Evolutionary conservation across 2,888 invertebrate genomes (phyloP), one percentile per base, ranked within the genome.

Genomic region (Hypsopygia costalis): DNA sequence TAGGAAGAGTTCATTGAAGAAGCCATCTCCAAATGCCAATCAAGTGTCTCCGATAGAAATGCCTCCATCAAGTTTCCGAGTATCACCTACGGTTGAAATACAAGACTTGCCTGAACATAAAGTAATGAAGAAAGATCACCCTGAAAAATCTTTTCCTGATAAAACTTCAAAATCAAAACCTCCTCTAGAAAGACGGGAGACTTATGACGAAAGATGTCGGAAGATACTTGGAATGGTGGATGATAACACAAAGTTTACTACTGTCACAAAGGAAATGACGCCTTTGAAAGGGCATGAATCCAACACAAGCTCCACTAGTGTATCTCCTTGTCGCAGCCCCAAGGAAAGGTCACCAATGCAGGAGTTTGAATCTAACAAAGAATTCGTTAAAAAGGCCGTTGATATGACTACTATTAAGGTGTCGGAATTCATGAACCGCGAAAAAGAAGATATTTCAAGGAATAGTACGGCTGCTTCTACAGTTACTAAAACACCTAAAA

Each of bases 141-240:
- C 72, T 9, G 60, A 68, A 25, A 59, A 73, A 54, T 44, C 62
- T 10, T 28, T 4, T 3, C 16, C 44, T n/a, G 58, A 58, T 32
- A 47, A 58, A 21, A 65, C 69, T 5, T 66, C 81, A 0, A 91
- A 90, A 52, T 62, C 79, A 12, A 91, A 90, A 51, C 91, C 91
- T 28, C 91, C 92, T 1, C 69, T 91, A 25, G 91, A 90, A 49
- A 86, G 93, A 54, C 91, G 92, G 27, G 93, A 94, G 71, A 94
- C 94, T 1, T 94, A 93, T 49, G 94, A 94, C 69, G 93, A 94
- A 67, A 85, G 93, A 22, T 94, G 94, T 51, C 89, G 92, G 27
- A 91, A 93, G 59, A 93, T 94, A 54, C 81, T 94, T 28, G 94
- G 94, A 1, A 92, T 94, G 82, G 73, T 86, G 34, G 83, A 88